phyloP scores from a whole-genome alignment of 2,888 invertebrate species.

The Pterobdella sp. region DNA sequence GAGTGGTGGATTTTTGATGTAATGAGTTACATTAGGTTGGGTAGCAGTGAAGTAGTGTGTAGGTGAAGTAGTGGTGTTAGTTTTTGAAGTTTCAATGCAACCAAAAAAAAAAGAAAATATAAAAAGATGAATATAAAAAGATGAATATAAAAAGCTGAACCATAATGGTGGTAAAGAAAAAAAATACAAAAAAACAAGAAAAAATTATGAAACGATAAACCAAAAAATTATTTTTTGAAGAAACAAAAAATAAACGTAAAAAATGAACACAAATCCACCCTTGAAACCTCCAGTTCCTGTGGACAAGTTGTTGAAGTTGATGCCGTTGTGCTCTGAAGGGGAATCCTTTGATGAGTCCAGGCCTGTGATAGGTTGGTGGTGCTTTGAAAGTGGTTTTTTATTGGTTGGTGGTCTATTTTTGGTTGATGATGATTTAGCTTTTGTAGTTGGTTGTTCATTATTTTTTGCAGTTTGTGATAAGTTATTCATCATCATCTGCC shows the following conservation, averaged over 20 bases:
- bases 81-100: not conserved
- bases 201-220: not conserved
- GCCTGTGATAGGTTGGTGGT: not conserved
- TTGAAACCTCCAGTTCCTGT: not conserved
- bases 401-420: not conserved
- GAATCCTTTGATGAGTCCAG: not conserved
- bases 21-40: too few relatives aligned
- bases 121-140: not conserved
- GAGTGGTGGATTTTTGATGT: too few relatives aligned
- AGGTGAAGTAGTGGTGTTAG: not conserved
- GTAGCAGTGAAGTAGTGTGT: not conserved
- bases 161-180: not conserved
- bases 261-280: too few relatives aligned
- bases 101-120: not conserved
- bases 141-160: not conserved
- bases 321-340: constrained; percentile 5
- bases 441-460: not conserved
- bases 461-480: not conserved
- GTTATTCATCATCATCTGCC: not conserved
- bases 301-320: constrained; percentile 2
- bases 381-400: too few relatives aligned
- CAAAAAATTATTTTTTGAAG: not conserved
- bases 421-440: not conserved
- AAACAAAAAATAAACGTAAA: too few relatives aligned
- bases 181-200: not conserved